Percentiles rank a stretch among this genome's conserved stretches.
Conservation (phyloP, 1,140 invertebrate genomes). For the Saccostrea echinata region DNA sequence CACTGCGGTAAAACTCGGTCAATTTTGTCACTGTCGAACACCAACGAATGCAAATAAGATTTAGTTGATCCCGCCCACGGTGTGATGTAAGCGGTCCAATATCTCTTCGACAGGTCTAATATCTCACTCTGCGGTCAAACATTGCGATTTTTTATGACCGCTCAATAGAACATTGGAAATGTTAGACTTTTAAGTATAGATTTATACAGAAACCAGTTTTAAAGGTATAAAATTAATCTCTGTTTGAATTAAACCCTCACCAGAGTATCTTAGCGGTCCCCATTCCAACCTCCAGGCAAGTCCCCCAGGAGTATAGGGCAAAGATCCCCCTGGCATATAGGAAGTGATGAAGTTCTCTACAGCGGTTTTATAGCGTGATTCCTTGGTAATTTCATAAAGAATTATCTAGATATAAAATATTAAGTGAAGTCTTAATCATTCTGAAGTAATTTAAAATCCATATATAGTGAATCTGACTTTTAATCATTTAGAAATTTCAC, state of each 20-base stretch:
- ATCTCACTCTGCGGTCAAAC: too few relatives aligned
- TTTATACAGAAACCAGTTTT: too few relatives aligned
- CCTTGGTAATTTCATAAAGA: slow-evolving; percentile 50
- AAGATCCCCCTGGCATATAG: slow-evolving; percentile 60
- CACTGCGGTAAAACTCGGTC: too few relatives aligned
- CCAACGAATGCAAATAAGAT: too few relatives aligned
- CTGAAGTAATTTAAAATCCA: too few relatives aligned
- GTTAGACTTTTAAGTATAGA: background rate
- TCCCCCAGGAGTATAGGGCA: slow-evolving; percentile 70
- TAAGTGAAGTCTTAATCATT: background rate
- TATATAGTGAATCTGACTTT: too few relatives aligned
- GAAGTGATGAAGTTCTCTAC: slow-evolving; percentile 58
- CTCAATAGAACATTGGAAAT: background rate
- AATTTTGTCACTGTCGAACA: too few relatives aligned
- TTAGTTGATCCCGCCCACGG: too few relatives aligned
- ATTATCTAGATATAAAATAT: slow-evolving; percentile 81
- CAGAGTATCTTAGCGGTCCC: slow-evolving; percentile 71
- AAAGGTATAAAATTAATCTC: too few relatives aligned
- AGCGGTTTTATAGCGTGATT: slow-evolving; percentile 48
- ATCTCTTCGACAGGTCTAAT: too few relatives aligned
- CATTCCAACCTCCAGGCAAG: slow-evolving; percentile 69
- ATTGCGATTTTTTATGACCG: background rate
- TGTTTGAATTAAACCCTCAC: slow-evolving; percentile 48
- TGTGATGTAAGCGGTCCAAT: too few relatives aligned
- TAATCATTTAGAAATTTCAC: too few relatives aligned